Percentiles rank a stretch among this genome's conserved stretches.
phyloP scores from a whole-genome alignment of 2,888 invertebrate species.

The Lasioglossum figueresi region DNA sequence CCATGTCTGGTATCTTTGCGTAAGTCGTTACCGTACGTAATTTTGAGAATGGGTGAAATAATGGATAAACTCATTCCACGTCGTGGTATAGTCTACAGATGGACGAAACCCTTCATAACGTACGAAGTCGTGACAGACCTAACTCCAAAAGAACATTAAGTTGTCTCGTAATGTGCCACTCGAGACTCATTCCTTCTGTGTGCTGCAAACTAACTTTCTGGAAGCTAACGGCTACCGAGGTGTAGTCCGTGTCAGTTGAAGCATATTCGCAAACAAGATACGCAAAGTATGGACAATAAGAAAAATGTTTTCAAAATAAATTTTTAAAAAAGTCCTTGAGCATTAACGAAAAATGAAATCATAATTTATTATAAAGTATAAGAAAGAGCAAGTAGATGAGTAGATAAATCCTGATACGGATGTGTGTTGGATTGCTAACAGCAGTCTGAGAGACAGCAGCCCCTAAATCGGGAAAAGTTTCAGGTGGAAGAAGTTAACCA shows the following conservation, averaged over 20 bases:
- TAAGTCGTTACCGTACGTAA: background rate
- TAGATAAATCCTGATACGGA: background rate
- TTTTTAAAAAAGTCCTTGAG: too few relatives aligned
- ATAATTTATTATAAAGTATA: too few relatives aligned
- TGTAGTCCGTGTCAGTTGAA: background rate
- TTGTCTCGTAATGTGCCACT: conserved; percentile 14
- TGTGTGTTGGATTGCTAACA: background rate
- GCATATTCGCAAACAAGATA: background rate
- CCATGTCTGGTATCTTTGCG: background rate
- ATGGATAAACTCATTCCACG: background rate
- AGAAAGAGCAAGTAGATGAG: too few relatives aligned
- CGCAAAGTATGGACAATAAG: background rate
- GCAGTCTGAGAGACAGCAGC: background rate
- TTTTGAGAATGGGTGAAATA: background rate
- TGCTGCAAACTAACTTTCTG: background rate
- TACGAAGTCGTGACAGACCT: background rate
- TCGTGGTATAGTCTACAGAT: background rate
- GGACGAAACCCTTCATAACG: background rate
- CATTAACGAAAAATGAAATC: too few relatives aligned
- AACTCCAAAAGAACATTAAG: background rate
- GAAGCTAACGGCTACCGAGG: background rate
- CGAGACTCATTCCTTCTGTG: conserved; percentile 3
- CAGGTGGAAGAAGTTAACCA: conserved; percentile 40
- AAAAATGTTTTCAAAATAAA: background rate
- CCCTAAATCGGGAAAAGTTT: background rate